Conservation (phyloP, 2,888 invertebrate genomes). For the Lacanobia oleracea region DNA sequence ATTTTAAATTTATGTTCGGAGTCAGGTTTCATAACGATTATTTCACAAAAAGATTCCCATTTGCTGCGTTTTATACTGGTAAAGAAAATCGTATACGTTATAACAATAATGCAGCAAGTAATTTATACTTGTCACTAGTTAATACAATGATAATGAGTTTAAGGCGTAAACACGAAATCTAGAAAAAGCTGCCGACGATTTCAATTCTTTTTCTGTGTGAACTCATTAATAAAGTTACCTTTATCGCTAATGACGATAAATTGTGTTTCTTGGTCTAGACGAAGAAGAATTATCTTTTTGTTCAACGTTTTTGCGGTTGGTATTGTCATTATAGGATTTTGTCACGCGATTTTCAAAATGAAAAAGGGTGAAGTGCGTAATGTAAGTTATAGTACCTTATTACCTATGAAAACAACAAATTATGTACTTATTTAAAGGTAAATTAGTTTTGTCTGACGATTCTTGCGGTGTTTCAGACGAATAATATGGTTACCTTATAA, state of each 20-base stretch:
- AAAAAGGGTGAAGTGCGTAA: constrained; percentile 16
- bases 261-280: constrained; percentile 35
- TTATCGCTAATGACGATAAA: constrained; percentile 52
- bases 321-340: constrained; percentile 20
- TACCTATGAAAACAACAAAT: constrained; percentile 13
- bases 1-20: constrained; percentile 21
- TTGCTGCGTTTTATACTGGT: constrained; percentile 8
- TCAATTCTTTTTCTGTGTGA: constrained; percentile 62
- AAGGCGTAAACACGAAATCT: constrained; percentile 42
- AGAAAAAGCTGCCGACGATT: constrained; percentile 41
- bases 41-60: constrained; percentile 27
- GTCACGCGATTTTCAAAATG: constrained; percentile 28
- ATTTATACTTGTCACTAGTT: constrained; percentile 35
- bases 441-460: constrained; percentile 3
- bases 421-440: not conserved
- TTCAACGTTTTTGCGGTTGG: constrained; percentile 14
- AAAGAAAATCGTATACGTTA: constrained; percentile 37
- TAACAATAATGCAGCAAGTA: constrained; percentile 36
- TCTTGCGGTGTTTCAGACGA: not conserved
- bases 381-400: constrained; percentile 9
- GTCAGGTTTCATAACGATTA: constrained; percentile 34
- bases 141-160: constrained; percentile 55
- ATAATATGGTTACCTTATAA: not conserved
- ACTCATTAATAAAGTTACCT: constrained; percentile 40
- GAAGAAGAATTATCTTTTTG: constrained; percentile 48